A percentile compares a stretch with the other conserved stretches of the same genome.
Evolutionary conservation across 2,888 invertebrate genomes (phyloP).

Genomic region (Arrhopalites spinosus): DNA sequence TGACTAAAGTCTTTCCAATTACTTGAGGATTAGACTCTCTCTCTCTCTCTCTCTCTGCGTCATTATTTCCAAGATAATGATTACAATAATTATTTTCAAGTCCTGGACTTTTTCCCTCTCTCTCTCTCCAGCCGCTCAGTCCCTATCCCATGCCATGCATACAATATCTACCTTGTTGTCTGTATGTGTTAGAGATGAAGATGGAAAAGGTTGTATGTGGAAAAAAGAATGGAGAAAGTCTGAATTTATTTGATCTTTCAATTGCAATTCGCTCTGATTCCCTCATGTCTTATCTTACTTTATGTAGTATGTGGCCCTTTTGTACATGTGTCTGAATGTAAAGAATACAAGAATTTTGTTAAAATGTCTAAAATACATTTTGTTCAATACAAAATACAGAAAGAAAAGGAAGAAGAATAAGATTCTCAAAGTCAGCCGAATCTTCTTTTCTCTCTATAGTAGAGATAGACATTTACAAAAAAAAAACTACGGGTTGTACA

Average conservation of each 20-base stretch:
- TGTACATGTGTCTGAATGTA: too few relatives aligned
- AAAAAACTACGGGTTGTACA: too few relatives aligned
- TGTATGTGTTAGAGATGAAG: not conserved
- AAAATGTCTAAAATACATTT: not conserved
- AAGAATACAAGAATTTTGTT: not conserved
- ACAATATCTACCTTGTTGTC: not conserved
- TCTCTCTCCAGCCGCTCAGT: not conserved
- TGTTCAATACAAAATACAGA: not conserved
- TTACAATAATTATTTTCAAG: conserved; percentile 37
- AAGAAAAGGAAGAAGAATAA: not conserved
- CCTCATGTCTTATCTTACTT: not conserved
- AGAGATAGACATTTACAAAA: too few relatives aligned
- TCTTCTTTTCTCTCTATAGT: not conserved
- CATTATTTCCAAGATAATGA: conserved; percentile 37
- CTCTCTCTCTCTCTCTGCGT: not conserved
- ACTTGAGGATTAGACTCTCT: conserved; percentile 25
- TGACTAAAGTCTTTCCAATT: conserved; percentile 37
- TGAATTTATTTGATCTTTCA: not conserved
- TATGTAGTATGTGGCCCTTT: too few relatives aligned
- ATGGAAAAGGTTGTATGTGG: too few relatives aligned
- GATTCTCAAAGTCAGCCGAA: not conserved
- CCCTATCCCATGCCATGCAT: not conserved
- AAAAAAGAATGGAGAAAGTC: too few relatives aligned
- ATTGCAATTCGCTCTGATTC: not conserved
- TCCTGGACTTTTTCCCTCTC: conserved; percentile 18